Base-by-base conservation (phyloP, 2,113 vertebrate genomes). In the Poicephalus meyeri region DNA sequence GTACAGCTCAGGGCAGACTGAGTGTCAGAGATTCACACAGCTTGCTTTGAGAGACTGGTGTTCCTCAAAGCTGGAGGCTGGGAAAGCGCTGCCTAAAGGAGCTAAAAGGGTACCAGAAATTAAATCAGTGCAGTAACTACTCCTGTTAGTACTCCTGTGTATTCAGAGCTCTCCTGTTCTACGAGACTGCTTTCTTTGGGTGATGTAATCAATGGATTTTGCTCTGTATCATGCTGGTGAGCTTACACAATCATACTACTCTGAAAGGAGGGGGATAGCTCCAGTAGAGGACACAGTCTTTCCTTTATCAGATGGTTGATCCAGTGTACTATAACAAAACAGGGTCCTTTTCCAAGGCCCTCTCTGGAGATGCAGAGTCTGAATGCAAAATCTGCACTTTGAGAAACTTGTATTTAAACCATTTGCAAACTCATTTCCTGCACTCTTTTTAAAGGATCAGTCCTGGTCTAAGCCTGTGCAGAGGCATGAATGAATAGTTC, bases 271-370 rank as follows among this genome's bases (percentile, higher is more conserved):
- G 9, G 19, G 26, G 8, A 23, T 3, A 33, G 56, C 15, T 85
- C 52, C 41, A 18, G 25, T 35, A 68, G 53, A 74, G 46, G 31
- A 17, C 66, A 37, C 29, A 49, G 8, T n/a, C 68, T 42, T n/a
- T 80, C 29, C n/a, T 88, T 52, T 71, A 41, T 10, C n/a, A 15
- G 3, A 23, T 13, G 23, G 3, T 10, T 70, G 35, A 29, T 69
- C 26, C 19, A 42, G 7, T 1, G 1, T 33, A 31, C 13, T 0
- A 2, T 1, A 66, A 41, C 7, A 24, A 73, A 84, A 7, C 7
- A 33, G 9, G 12, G 11, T 39, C 24, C 7, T 49, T 19, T 61
- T 56, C 85, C 13, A 19, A 41, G 28, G 44, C 26, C 33, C 14
- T 29, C 13, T 63, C 8, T 13, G 31, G 26, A 26, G 14, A 23